Evolutionary conservation across 1,140 invertebrate species (phyloP), one percentile per base, ranked within the genome.

Genomic region (Bombus sylvicola): DNA sequence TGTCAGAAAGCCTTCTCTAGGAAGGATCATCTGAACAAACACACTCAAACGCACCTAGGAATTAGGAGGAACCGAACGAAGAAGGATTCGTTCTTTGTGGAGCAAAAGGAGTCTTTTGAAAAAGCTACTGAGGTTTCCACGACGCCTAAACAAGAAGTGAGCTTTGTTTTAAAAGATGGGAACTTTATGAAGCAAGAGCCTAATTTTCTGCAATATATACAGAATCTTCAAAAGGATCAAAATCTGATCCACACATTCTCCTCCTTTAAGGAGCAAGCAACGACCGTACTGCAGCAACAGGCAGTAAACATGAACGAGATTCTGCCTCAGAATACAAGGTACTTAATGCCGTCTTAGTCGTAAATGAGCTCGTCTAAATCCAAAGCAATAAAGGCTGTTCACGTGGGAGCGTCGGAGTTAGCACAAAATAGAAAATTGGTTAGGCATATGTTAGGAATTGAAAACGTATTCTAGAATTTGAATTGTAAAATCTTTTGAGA

Each of bases 1-100:
- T 98, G 98, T 93, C 96, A 96, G 2, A 98, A 98, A 89, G 96
- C 96, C 15, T 98, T 98, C 90, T 97, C 97, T 0, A 96, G 97
- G 6, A 97, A 97, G 88, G 97, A 97, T 91, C 97, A 97, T 88
- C 92, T 98, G 3, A 96, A 97, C 68, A 97, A 98, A 86, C 97
- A 98, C 90, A 95, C 95, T 82, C 94, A 95, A 90, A 94, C 95
- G 69, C 94, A 95, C 88, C 82, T 95, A 10, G 93, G 94, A 22
- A 93, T 92, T 25, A 93, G 93, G 53, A 91, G 93, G 69, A 92
- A 91, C 15, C 94, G 95, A 88, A 73, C 86, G 1, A 94, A 94
- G 74, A 95, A 95, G 31, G 94, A 95, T 22, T n/a, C 90, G 2
- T 90, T 92, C 77, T 87, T 87, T 47, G 43, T 89, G 15, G 91